phyloP scores from a whole-genome alignment of 2,797 vertebrate species.

The Crax fasciolata region DNA sequence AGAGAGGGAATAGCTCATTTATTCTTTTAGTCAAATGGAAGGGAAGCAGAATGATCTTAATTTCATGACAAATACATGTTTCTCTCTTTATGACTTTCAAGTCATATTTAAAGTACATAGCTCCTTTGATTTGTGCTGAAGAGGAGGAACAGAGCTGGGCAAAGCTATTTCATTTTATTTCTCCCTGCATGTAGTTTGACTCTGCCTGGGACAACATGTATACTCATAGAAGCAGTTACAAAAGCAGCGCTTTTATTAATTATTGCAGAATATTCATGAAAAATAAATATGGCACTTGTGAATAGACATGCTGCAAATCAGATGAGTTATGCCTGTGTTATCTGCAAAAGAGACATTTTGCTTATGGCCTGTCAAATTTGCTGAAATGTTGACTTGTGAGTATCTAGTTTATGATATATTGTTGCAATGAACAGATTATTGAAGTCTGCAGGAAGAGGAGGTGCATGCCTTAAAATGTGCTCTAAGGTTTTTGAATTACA shows the following conservation, averaged over 20 bases:
- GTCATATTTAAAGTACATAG: neutral
- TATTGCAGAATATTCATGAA: neutral
- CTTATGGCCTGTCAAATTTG: constrained; percentile 24
- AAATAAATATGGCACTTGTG: neutral
- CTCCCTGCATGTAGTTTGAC: neutral
- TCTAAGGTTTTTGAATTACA: constrained; percentile 54
- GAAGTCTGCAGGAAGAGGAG: constrained; percentile 37
- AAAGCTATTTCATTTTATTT: neutral
- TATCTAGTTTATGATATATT: constrained; percentile 12
- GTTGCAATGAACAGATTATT: constrained; percentile 27
- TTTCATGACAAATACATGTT: neutral
- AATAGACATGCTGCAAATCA: neutral
- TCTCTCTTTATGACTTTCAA: neutral
- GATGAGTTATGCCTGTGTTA: constrained; percentile 13
- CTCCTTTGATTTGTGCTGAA: neutral
- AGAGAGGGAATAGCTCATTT: neutral
- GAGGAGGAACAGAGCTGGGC: neutral
- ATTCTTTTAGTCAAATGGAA: neutral
- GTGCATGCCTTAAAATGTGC: constrained; percentile 14
- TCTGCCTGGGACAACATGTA: neutral
- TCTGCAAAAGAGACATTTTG: neutral
- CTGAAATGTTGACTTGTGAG: constrained; percentile 44
- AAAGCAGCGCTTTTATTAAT: neutral
- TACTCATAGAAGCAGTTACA: neutral
- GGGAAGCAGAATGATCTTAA: neutral